phyloP scores from a whole-genome alignment of 2,888 invertebrate genomes.

The Pyrochroa serraticornis region DNA sequence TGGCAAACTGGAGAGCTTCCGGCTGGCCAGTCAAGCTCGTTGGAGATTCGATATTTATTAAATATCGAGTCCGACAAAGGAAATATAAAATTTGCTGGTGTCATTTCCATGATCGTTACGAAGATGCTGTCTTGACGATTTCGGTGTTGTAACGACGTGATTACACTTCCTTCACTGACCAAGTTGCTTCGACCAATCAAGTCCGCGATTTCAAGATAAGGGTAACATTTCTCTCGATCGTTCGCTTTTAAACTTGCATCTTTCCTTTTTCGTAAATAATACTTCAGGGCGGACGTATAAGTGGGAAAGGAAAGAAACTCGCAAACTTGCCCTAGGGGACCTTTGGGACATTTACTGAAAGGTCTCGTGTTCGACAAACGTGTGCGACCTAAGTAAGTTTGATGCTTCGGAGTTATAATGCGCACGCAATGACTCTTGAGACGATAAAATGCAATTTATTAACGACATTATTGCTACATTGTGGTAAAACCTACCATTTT shows the following conservation, averaged over 20 bases:
- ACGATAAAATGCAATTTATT: not conserved
- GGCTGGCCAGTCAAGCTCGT: too few species aligned
- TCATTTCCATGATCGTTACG: constrained; percentile 25
- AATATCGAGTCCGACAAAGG: constrained; percentile 17
- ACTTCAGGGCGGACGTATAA: constrained; percentile 3
- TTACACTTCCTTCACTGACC: constrained; percentile 17
- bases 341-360: constrained; percentile 14
- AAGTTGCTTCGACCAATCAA: constrained; percentile 13
- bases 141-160: constrained; percentile 22
- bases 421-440: constrained; percentile 11
- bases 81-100: constrained; percentile 25
- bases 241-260: constrained; percentile 11
- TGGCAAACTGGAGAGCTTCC: too few species aligned
- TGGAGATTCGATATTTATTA: constrained; percentile 20
- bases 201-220: constrained; percentile 16
- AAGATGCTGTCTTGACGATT: constrained; percentile 25
- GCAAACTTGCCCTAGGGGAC: constrained; percentile 15
- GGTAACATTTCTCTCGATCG: constrained; percentile 15
- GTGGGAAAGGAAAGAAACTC: constrained; percentile 5
- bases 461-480: too few species aligned
- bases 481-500: too few species aligned
- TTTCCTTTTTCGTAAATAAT: constrained; percentile 15
- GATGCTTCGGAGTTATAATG: constrained; percentile 18
- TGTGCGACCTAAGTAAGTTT: constrained; percentile 21
- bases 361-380: constrained; percentile 22